Base-by-base conservation (phyloP, 2,888 invertebrate genomes). In the Corythucha ciliata region DNA sequence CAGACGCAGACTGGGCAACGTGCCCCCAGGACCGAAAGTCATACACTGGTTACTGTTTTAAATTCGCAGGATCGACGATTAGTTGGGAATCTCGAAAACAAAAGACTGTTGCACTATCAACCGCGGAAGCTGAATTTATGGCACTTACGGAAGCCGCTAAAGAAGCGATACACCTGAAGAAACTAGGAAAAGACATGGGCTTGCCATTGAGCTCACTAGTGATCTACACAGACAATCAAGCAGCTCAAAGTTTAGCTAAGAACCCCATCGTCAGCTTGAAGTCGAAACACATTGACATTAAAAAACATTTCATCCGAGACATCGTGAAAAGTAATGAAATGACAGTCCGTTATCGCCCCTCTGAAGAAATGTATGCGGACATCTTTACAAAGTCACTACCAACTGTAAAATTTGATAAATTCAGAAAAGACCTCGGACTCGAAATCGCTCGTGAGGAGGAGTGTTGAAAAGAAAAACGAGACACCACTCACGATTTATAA, bases 1-100 rank as follows among this genome's bases (percentile, higher is more conserved):
- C 55, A 36, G 61, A 63, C 46, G 54, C 61, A 4, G 60, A 61
- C 32, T 59, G 54, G 54, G 60, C 55, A 6, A 55, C 53, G 26
- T 59, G 61, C 26, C 16, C 12, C 12, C 10, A n/a, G 3, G 42
- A 42, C 14, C 4, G 42, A 26, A 42, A 25, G 6, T 42, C 42
- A 5, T 42, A 8, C 14, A 25, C 42, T 22, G 52, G 52, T 6
- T 36, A 29, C 14, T 12, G 24, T n/a, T 52, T 29, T 25, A 21
- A 21, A 10, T 33, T 27, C 20, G 25, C 22, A 5, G 40, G 40
- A 22, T 26, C 25, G 25, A 27, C 47, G n/a, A 33, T 40, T 10
- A 29, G 40, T 14, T 47, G 47, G 52, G 24, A 26, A 14, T 39
- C 27, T 33, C 21, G 22, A 14, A 52, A 40, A 40, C 47, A 47